phyloP scores from a whole-genome alignment of 2,113 vertebrate species.

The Ivindomyrus marchei region DNA sequence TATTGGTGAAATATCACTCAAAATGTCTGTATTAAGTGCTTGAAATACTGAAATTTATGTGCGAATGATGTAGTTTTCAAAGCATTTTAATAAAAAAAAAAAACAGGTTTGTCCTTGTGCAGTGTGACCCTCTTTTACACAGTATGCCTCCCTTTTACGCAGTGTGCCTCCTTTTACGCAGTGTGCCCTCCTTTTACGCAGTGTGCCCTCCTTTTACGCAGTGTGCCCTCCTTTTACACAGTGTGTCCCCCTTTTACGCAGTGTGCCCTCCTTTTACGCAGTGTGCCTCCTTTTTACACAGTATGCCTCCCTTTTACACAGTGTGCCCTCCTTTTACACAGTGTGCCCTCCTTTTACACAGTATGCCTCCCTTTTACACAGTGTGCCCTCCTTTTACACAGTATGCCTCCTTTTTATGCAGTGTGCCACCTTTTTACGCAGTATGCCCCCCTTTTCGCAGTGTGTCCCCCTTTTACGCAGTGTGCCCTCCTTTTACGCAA shows the following conservation, averaged over 20 bases:
- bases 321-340: not conserved
- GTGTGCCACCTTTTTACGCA: not conserved
- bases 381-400: not conserved
- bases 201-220: not conserved
- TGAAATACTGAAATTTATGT: slow-evolving; percentile 56
- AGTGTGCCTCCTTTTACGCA: not conserved
- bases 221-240: not conserved
- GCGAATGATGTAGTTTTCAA: slow-evolving; percentile 65
- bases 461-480: not conserved
- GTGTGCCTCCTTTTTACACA: not conserved
- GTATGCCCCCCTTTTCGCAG: not conserved
- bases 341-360: not conserved
- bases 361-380: slow-evolving; percentile 14
- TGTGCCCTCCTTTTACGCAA: not conserved
- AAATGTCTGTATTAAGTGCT: slow-evolving; percentile 61
- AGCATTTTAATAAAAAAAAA: slow-evolving; percentile 66
- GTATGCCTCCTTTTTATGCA: not conserved
- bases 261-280: not conserved
- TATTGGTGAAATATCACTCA: slow-evolving; percentile 21
- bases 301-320: not conserved
- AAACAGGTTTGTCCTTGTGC: slow-evolving; percentile 38
- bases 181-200: not conserved
- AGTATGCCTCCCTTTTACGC: not conserved
- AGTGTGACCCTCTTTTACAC: slow-evolving; percentile 15
- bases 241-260: not conserved